phyloP scores from a whole-genome alignment of 2,888 invertebrate genomes.

The Ypsolopha sequella region DNA sequence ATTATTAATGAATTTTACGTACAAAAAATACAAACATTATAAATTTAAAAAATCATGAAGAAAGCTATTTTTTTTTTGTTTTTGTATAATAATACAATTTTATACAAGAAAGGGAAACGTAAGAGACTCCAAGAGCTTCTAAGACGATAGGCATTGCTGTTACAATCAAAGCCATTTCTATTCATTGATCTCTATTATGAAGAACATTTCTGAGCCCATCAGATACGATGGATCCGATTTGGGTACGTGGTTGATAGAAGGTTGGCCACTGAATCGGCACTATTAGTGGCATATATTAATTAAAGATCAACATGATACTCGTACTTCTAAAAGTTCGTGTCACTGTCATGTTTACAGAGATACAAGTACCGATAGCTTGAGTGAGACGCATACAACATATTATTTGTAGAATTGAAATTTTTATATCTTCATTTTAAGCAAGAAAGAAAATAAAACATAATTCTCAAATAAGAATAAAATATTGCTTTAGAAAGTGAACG shows the following conservation, averaged over 20 bases:
- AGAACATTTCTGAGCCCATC: constrained; percentile 15
- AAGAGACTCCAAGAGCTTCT: too few relatives aligned
- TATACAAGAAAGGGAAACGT: too few relatives aligned
- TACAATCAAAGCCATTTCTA: too few relatives aligned
- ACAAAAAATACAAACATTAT: too few relatives aligned
- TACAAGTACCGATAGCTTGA: background rate
- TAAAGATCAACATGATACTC: constrained; percentile 17
- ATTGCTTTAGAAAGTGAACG: background rate
- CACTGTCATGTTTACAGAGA: constrained; percentile 3
- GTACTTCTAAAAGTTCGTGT: constrained; percentile 3
- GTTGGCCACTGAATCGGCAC: constrained; percentile 31
- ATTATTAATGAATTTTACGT: too few relatives aligned
- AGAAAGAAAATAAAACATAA: background rate
- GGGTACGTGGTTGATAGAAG: constrained; percentile 42
- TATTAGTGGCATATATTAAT: constrained; percentile 43
- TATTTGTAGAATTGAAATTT: too few relatives aligned
- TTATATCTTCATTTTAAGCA: too few relatives aligned
- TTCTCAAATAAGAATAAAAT: background rate
- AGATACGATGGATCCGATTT: constrained; percentile 40
- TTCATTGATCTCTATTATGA: background rate
- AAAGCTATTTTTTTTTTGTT: too few relatives aligned
- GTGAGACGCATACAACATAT: too few relatives aligned
- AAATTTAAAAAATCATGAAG: too few relatives aligned
- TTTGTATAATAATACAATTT: too few relatives aligned
- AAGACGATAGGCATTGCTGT: too few relatives aligned